Base-by-base conservation (phyloP, 2,113 vertebrate genomes). In the Cebidichthys violaceus region DNA sequence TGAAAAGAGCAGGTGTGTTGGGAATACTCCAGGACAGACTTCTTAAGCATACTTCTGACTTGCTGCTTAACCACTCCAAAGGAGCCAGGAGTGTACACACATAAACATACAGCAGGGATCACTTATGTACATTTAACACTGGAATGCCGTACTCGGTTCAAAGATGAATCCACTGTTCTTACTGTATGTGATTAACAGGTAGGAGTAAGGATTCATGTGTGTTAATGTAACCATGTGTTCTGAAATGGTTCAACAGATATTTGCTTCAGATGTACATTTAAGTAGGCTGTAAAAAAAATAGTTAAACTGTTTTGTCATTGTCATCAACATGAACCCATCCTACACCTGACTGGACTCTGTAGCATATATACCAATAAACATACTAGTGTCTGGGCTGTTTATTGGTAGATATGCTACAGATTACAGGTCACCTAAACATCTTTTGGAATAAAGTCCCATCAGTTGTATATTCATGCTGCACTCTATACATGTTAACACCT, bases 1-100 rank as follows among this genome's bases (percentile, higher is more conserved):
- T 84, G 84, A 90, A 87, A 88, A 90, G 6, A 87, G 74, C 92
- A 93, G 92, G 92, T 93, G 93, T 75, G 85, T 71, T 93, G 90
- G 86, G 87, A 82, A 37, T 4, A 47, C 37, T 91, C 90, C 92
- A 93, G 88, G 85, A 82, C 52, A 37, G 27, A 77, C 77, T 77
- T 88, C 77, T 79, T 22, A 72, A 79, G 84, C 86, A 90, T 79
- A 88, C 83, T 86, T 86, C 88, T 92, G 52, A 55, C 39, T 82
- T 31, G 64, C 85, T 88, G 89, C 79, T 87, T 80, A 81, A 89
- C 83, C 86, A 86, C 76, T 75, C 82, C 75, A 85, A 70, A 82
- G 65, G 68, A 64, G 83, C 69, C 85, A 85, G 78, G 75, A 82
- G 82, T 41, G n/a, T 33, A 20, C 17, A 35, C 43, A 67, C 65